Evolutionary conservation across 2,888 invertebrate species (phyloP), one percentile per base, ranked within the genome.

Genomic region (Drosophila prolongata): DNA sequence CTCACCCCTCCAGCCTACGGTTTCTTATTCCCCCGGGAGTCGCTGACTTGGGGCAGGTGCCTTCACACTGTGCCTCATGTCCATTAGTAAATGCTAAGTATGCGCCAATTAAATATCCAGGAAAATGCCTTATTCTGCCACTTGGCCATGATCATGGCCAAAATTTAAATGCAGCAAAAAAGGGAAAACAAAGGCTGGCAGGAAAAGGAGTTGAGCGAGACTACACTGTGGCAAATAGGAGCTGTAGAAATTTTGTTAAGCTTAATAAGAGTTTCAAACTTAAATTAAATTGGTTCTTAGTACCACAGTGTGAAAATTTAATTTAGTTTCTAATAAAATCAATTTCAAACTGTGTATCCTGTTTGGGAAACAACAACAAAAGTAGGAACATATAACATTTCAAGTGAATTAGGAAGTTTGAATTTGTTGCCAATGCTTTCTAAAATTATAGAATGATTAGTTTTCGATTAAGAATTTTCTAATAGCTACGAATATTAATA

Each of bases 1-100:
- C 8, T 16, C 13, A 8, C 30, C 30, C 6, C 14, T 24, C 24
- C 24, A 24, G 24, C 24, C 24, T 4, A 24, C 11, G 55, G 30
- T 4, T 53, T 42, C 55, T 57, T 69, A 67, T 79, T 73, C 76
- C 85, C 79, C 57, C 27, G 40, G 66, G 71, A 71, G 80, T 71
- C 68, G 53, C 47, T 59, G 55, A 71, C 71, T 37, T 47, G 65
- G 58, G 74, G 79, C 81, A 85, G 82, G 78, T 79, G 78, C 85
- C 66, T 76, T 64, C 82, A 71, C 80, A 76, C 83, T 87, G 77
- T 54, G 87, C 75, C 62, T 35, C 72, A 78, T 81, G 78, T 80
- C 87, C 89, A 87, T 87, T 88, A 84, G 80, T 74, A 70, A 84
- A 89, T 89, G 87, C 81, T 88, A 87, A 85, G 59, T 79, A 81